These are phyloP conservation scores for Halotydeus destructor DNA, from an alignment of 1,140 invertebrate genomes.

Conservation along the genomic window DNA sequence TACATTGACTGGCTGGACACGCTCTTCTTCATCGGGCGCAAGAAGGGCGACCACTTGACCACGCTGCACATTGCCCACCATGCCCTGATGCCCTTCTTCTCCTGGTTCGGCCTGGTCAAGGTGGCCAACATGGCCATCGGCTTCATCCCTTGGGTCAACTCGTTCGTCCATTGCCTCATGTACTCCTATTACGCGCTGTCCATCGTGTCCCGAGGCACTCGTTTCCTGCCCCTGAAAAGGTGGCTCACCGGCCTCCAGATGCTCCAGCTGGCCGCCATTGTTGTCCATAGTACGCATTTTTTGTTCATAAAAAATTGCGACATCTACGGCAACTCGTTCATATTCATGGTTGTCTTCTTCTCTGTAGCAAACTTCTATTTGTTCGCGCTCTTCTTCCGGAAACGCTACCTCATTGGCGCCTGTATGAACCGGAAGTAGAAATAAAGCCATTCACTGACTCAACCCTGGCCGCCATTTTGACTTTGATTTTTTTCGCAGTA, in stretches of 20 bases:
- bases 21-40: neutral
- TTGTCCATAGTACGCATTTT: neutral
- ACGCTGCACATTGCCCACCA: conserved; percentile 21
- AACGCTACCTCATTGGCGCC: too few relatives aligned
- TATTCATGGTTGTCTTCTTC: too few relatives aligned
- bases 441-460: too few relatives aligned
- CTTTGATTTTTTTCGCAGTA: too few relatives aligned
- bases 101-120: conserved; percentile 12
- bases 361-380: too few relatives aligned
- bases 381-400: too few relatives aligned
- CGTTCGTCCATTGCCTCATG: conserved; percentile 36
- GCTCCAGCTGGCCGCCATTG: neutral
- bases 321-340: too few relatives aligned
- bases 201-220: too few relatives aligned
- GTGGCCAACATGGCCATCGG: conserved; percentile 20
- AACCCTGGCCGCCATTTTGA: too few relatives aligned
- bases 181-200: too few relatives aligned
- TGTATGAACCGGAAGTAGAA: too few relatives aligned
- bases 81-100: conserved; percentile 19
- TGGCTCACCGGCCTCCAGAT: neutral
- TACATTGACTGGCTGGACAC: conserved; percentile 23
- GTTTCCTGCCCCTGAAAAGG: neutral
- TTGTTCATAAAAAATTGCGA: neutral
- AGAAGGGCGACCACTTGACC: neutral
- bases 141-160: conserved; percentile 40